Evolutionary conservation across 2,888 invertebrate genomes (phyloP), one percentile per base, ranked within the genome.

Genomic region (Marasmarcha lunaedactyla): DNA sequence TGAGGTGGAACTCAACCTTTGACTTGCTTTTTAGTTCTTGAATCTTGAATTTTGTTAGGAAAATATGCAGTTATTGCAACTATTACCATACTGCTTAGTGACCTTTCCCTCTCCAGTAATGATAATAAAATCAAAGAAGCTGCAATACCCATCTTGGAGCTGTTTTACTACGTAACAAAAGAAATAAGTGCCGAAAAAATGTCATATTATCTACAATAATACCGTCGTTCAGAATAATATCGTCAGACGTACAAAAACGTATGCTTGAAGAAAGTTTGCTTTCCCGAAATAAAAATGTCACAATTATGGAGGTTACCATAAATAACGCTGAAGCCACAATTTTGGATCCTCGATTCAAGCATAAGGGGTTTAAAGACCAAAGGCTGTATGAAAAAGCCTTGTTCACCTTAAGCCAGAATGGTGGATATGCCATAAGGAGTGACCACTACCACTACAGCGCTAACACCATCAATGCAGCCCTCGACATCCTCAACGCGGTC

Each of bases 1-100:
- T 39, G 1, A 36, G 42, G 25, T 45, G 45, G 45, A 42, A 42
- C 39, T 41, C 41, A 9, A 39, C 39, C 14, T 41, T 35, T 14
- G 41, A 43, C 7, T 43, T 45, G 43, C 36, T 45, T 7, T 3
- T n/a, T n/a, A n/a, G n/a, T n/a, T n/a, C n/a, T n/a, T n/a, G n/a
- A n/a, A 2, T n/a, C 38, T 1, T 37, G 45, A 7, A 15, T 43
- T 5, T 7, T 41, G 12, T 10, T 38, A 33, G 35, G 36, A 15
- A 45, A 45, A 38, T 41, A 46, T 15, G 40, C 40, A 26, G 34
- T 43, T 7, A 43, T 40, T 14, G 35, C 43, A 14, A 42, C 45
- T n/a, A 12, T 42, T 15, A 40, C 43, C 5, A 15, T 43, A 13
- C 15, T 36, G 25, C 36, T 41, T 33, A 15, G 27, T 34, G 45